Evolutionary conservation across 2,797 vertebrate species (phyloP).

Genomic region (Erethizon dorsatum): DNA sequence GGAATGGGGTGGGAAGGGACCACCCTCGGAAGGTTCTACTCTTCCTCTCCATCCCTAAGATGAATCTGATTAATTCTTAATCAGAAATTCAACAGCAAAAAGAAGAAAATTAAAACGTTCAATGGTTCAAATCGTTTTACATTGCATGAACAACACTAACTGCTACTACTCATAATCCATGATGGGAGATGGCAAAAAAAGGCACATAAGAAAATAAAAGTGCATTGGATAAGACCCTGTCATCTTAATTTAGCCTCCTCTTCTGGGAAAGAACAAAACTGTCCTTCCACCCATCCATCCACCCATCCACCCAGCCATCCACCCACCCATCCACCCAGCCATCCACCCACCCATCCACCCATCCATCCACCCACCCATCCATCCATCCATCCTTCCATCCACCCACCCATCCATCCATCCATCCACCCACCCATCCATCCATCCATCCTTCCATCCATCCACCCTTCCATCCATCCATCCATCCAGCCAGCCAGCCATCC

Average conservation of each 20-base stretch:
- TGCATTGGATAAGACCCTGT: not conserved
- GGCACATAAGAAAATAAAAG: not conserved
- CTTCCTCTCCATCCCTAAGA: not conserved
- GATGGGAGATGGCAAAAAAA: fast-evolving
- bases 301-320: too few species aligned
- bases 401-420: not conserved
- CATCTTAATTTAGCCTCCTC: too few species aligned
- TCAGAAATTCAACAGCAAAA: not conserved
- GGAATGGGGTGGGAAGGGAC: not conserved
- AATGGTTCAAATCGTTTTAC: not conserved
- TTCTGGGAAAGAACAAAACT: not conserved
- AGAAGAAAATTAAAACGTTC: not conserved
- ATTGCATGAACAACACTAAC: not conserved
- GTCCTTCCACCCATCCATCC: not conserved
- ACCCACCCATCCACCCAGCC: not conserved
- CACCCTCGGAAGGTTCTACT: too few species aligned
- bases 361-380: too few species aligned
- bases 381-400: not conserved
- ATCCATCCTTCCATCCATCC: too few species aligned
- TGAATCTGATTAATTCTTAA: not conserved
- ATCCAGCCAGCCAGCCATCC: not conserved
- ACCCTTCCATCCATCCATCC: not conserved
- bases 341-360: not conserved
- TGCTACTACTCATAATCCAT: fast-evolving
- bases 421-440: not conserved